Percentiles rank a stretch among this genome's conserved stretches.
Conservation (phyloP, 2,888 invertebrate species). For the Halictus ligatus region DNA sequence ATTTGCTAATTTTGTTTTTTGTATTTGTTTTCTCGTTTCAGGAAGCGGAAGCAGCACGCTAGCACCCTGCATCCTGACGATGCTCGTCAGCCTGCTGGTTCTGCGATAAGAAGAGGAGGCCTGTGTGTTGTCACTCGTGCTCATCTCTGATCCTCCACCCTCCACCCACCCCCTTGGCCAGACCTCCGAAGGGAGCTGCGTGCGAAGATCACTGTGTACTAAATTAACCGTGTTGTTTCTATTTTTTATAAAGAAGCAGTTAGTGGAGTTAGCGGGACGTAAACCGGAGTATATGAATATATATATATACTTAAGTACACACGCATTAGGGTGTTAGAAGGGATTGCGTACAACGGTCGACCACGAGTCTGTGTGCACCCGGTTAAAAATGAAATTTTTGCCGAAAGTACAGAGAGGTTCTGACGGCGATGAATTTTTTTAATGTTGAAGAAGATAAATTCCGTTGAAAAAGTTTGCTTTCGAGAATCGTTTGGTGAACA, state of each 20-base stretch:
- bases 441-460: background rate
- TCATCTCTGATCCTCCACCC: constrained; percentile 45
- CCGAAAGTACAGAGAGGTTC: background rate
- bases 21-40: constrained; percentile 16
- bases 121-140: constrained; percentile 50
- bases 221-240: constrained; percentile 73
- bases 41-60: constrained; percentile 66
- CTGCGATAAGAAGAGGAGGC: constrained; percentile 71
- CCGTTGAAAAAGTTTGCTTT: background rate
- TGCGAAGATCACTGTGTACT: constrained; percentile 67
- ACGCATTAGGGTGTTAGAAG: constrained; percentile 34
- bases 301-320: constrained; percentile 26
- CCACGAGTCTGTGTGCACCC: constrained; percentile 8
- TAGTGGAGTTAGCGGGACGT: constrained; percentile 60
- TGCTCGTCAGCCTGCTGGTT: constrained; percentile 68
- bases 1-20: background rate
- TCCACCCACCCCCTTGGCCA: constrained; percentile 13
- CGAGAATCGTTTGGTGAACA: background rate
- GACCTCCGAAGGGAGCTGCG: constrained; percentile 29
- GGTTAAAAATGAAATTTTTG: background rate
- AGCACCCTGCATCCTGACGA: constrained; percentile 68
- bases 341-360: constrained; percentile 23
- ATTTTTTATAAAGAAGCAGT: constrained; percentile 74
- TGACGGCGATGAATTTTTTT: background rate
- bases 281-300: constrained; percentile 28